Percentiles rank a stretch among this genome's conserved stretches.
phyloP scores from a whole-genome alignment of 2,888 invertebrate genomes.

The Nipponacmea schrenckii region DNA sequence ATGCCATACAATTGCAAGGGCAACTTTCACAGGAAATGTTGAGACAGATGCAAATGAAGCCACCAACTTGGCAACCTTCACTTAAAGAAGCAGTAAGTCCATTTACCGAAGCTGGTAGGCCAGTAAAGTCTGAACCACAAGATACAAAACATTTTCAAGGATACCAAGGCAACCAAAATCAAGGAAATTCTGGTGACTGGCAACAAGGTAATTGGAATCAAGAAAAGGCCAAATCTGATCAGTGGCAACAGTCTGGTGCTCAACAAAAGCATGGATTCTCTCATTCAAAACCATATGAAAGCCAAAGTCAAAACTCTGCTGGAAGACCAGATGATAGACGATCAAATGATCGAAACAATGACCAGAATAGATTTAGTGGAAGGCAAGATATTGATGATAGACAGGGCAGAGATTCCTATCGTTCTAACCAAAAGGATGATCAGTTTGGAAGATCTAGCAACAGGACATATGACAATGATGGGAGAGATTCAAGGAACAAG shows the following conservation, averaged over 20 bases:
- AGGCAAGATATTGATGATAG: constrained; percentile 19
- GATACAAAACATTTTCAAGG: constrained; percentile 18
- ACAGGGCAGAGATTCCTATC: constrained; percentile 27
- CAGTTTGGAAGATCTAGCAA: neutral
- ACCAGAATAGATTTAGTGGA: constrained; percentile 18
- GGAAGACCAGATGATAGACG: constrained; percentile 2
- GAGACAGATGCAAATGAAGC: constrained; percentile 13
- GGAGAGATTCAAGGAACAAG: neutral
- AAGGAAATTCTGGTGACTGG: constrained; percentile 17
- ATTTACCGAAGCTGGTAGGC: no score
- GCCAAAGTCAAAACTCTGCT: constrained; percentile 27
- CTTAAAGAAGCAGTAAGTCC: neutral
- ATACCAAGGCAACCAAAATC: constrained; percentile 22
- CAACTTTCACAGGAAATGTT: neutral
- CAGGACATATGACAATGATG: neutral
- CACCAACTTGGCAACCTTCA: constrained; percentile 22
- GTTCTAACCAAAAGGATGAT: constrained; percentile 23
- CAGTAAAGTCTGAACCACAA: neutral
- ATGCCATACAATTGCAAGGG: neutral
- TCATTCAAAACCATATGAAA: constrained; percentile 27
- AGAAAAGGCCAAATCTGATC: neutral
- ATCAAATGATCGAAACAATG: neutral
- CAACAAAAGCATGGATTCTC: neutral
- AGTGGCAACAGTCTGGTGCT: neutral
- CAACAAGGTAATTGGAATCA: constrained; percentile 21